Base-by-base conservation (phyloP, 2,113 vertebrate genomes). In the Sylvia atricapilla region DNA sequence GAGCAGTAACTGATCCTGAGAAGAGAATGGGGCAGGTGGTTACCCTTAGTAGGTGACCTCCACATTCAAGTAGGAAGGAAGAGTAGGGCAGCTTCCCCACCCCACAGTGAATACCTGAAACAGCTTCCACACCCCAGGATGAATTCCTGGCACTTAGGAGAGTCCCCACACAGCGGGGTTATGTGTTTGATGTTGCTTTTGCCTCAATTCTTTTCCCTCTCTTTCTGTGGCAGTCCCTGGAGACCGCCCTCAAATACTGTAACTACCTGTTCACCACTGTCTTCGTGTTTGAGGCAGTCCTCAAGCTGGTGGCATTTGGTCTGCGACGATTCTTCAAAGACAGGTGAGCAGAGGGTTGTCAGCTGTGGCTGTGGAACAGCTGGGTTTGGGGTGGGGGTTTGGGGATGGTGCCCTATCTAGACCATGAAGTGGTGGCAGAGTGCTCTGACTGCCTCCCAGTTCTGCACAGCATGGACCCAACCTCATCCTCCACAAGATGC, bases 241-340 rank as follows among this genome's bases (percentile, higher is more conserved):
- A 99, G 98, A 98, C 99, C 2, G 98, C 98, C 47, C 99, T 99
- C 92, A 99, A 99, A 95, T 99, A 99, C 96, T 99, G 99, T 98
- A 99, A 99, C 98, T 99, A 99, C 96, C 97, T 99, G 98, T 99
- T 99, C 98, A 99, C 99, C 94, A 99, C 99, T 8, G 99, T 98
- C 75, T 99, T 99, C 94, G 99, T 99, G 95, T 97, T 99, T 97
- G 99, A 99, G 96, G 97, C 99, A 17, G 97, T 99, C 47, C 98
- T 99, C 94, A 99, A 99, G 96, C 98, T 99, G 97, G 99, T 98
- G 92, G 99, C 99, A 1, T 99, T 99, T 24, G 99, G 99, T 72
- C 97, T 99, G 84, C 98, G 99, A 18, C 98, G 99, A 78, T 99
- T 99, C 98, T 99, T 99, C 98, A 99, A 99, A 98, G 99, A 99